phyloP scores from a whole-genome alignment of 2,797 vertebrate species.

The Novumbra hubbsi region DNA sequence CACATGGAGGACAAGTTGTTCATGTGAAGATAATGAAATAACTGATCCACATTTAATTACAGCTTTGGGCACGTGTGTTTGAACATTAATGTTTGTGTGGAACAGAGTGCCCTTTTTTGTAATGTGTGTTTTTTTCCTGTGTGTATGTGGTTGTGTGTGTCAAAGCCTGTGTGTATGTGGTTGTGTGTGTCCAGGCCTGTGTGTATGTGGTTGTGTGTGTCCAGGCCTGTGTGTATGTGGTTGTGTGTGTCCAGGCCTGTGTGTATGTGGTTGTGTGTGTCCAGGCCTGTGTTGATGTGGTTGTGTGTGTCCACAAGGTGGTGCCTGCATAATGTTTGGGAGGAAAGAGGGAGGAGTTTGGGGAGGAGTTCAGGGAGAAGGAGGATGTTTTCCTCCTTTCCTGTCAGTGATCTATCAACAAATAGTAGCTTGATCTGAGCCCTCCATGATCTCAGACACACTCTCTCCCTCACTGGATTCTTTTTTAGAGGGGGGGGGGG shows the following conservation, averaged over 20 bases:
- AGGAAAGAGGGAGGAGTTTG: conserved; percentile 48
- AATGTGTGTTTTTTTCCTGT: not conserved
- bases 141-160: not conserved
- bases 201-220: not conserved
- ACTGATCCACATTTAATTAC: not conserved
- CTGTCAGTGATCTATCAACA: not conserved
- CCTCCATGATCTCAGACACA: not conserved
- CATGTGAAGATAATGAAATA: not conserved
- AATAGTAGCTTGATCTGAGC: not conserved
- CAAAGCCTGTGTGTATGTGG: not conserved
- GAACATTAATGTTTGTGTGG: not conserved
- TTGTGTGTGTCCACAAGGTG: conserved; percentile 7
- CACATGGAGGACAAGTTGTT: not conserved
- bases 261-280: not conserved
- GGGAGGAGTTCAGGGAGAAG: conserved; percentile 10
- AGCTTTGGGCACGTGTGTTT: not conserved
- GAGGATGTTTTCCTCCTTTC: not conserved
- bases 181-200: not conserved
- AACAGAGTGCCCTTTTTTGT: not conserved
- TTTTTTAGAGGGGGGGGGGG: not conserved
- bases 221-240: not conserved
- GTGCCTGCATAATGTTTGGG: conserved; percentile 26
- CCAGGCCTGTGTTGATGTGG: not conserved
- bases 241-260: not conserved
- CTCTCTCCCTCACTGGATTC: not conserved